Evolutionary conservation across 1,140 invertebrate species (phyloP).

Genomic region (Trigoniulus corallinus): DNA sequence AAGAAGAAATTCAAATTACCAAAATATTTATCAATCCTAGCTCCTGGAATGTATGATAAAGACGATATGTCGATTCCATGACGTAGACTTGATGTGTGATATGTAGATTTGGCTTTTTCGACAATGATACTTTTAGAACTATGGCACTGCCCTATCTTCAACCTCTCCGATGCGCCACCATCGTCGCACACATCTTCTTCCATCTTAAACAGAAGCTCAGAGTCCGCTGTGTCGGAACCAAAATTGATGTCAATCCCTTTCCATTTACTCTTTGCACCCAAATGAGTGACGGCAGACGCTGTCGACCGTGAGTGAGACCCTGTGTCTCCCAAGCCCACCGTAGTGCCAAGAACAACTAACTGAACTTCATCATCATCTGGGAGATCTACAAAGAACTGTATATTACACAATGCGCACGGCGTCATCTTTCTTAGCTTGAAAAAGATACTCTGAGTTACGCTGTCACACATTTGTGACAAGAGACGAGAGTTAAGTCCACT

Average conservation of each 20-base stretch:
- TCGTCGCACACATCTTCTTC: constrained; percentile 44
- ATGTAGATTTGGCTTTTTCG: too few species aligned
- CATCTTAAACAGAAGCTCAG: constrained; percentile 40
- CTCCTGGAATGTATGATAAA: constrained; percentile 60
- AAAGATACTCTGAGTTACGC: constrained; percentile 45
- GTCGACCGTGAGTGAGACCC: too few species aligned
- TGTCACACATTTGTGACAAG: constrained; percentile 23
- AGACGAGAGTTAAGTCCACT: constrained; percentile 21
- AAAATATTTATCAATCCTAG: constrained; percentile 61
- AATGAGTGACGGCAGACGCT: too few species aligned
- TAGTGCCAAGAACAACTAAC: constrained; percentile 24
- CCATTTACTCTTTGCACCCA: too few species aligned
- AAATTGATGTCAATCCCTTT: too few species aligned
- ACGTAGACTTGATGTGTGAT: constrained; percentile 25
- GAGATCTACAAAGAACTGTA: constrained; percentile 59
- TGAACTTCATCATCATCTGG: constrained; percentile 83
- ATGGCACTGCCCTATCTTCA: too few species aligned
- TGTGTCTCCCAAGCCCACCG: background rate
- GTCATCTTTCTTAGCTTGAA: constrained; percentile 68
- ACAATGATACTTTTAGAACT: too few species aligned
- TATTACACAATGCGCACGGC: constrained; percentile 60
- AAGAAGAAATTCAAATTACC: constrained; percentile 92
- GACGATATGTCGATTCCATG: constrained; percentile 73
- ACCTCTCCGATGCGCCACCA: too few species aligned
- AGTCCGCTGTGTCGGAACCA: constrained; percentile 33